A percentile compares a stretch with the other conserved stretches of the same genome.
These are phyloP conservation scores for Diogma glabrata DNA, from an alignment of 2,888 invertebrate genomes.

Conservation along the genomic window DNA sequence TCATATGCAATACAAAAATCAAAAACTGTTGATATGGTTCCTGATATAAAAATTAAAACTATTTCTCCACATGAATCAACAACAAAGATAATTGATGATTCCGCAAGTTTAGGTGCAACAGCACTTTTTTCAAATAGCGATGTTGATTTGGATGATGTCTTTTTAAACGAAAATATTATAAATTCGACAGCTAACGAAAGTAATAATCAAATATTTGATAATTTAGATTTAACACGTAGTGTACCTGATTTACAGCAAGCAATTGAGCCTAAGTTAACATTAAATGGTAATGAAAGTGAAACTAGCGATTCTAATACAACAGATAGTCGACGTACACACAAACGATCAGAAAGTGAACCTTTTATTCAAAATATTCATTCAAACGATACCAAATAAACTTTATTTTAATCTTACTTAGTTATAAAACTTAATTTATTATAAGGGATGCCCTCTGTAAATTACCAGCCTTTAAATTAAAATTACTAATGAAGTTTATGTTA, in stretches of 20 bases:
- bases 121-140: conserved; percentile 81
- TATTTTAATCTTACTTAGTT: too few species aligned
- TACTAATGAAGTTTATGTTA: too few species aligned
- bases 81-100: conserved; percentile 25
- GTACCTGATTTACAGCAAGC: conserved; percentile 31
- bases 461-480: too few species aligned
- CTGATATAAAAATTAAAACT: conserved; percentile 3
- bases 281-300: not conserved
- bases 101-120: conserved; percentile 51
- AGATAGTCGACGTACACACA: conserved; percentile 27
- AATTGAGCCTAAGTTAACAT: not conserved
- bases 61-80: not conserved
- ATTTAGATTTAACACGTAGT: conserved; percentile 31
- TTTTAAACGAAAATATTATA: conserved; percentile 59
- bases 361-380: conserved; percentile 27
- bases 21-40: conserved; percentile 22
- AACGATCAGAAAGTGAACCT: conserved; percentile 36
- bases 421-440: too few species aligned
- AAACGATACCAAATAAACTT: too few species aligned
- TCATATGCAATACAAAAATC: conserved; percentile 20
- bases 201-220: conserved; percentile 33
- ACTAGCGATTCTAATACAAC: not conserved
- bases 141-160: conserved; percentile 69
- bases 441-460: too few species aligned
- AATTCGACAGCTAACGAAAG: conserved; percentile 20